Percentiles rank a stretch among this genome's conserved stretches.
phyloP scores from a whole-genome alignment of 2,113 vertebrate genomes.

The Sakesphorus luctuosus region DNA sequence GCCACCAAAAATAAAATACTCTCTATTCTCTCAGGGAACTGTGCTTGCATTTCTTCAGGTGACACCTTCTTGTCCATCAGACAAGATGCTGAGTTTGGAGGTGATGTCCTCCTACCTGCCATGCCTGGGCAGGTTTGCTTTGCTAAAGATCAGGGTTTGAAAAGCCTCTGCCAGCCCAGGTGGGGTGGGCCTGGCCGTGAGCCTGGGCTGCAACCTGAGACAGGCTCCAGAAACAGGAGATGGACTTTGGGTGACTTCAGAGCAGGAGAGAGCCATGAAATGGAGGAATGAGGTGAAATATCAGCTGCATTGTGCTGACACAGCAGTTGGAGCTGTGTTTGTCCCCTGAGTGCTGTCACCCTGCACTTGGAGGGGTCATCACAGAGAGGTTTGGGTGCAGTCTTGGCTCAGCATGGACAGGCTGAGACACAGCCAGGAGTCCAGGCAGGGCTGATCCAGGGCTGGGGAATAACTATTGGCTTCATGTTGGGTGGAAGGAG shows the following conservation, averaged over 20 bases:
- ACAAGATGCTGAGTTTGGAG: neutral
- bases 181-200: neutral
- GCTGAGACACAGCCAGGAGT: neutral
- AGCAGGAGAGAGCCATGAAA: conserved; percentile 4
- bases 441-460: neutral
- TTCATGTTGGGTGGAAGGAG: fast-evolving
- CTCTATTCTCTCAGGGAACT: neutral
- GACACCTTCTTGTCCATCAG: neutral
- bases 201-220: conserved; percentile 1
- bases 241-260: neutral
- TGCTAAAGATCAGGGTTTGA: conserved; percentile 8
- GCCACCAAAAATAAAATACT: conserved; percentile 22
- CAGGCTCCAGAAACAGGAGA: neutral
- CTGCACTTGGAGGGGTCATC: neutral
- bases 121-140: conserved; percentile 18
- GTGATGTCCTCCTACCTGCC: neutral
- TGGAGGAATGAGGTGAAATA: conserved; percentile 47
- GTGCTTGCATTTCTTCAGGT: neutral
- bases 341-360: neutral
- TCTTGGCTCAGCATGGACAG: neutral
- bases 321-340: neutral
- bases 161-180: neutral
- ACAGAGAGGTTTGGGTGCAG: neutral
- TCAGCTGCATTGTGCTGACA: neutral
- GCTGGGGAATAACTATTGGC: neutral